phyloP scores from a whole-genome alignment of 2,888 invertebrate species.

The Nebria salina region DNA sequence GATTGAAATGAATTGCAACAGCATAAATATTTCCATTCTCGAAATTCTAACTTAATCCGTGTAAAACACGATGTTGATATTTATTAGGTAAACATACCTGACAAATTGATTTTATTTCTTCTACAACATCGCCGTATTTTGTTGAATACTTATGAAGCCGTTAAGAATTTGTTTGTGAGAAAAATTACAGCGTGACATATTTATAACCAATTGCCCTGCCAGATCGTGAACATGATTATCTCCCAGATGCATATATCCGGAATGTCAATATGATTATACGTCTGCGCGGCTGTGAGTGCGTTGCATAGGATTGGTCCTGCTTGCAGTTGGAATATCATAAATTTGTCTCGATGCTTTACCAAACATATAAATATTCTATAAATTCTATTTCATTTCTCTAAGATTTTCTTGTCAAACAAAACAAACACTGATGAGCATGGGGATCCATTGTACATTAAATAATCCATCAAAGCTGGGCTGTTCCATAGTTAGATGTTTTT shows the following conservation, averaged over 20 bases:
- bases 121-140: slow-evolving; percentile 21
- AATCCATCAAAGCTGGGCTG: not conserved
- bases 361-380: slow-evolving; percentile 39
- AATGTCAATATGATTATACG: slow-evolving; percentile 27
- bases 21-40: not conserved
- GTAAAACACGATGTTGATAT: slow-evolving; percentile 22
- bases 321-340: slow-evolving; percentile 31
- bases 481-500: not conserved
- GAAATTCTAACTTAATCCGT: slow-evolving; percentile 18
- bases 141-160: slow-evolving; percentile 37
- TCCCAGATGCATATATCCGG: slow-evolving; percentile 12
- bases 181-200: slow-evolving; percentile 42
- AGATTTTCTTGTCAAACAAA: not conserved
- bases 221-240: not conserved
- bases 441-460: not conserved
- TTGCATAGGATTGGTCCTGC: not conserved
- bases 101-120: slow-evolving; percentile 39
- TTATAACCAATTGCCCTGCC: slow-evolving; percentile 28
- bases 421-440: not conserved
- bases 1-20: not conserved
- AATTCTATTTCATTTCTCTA: slow-evolving; percentile 6
- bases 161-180: slow-evolving; percentile 42
- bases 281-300: slow-evolving; percentile 8
- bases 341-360: slow-evolving; percentile 36
- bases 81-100: slow-evolving; percentile 26